A percentile compares a stretch with the other conserved stretches of the same genome.
These are phyloP conservation scores for Coremacera marginata DNA, from an alignment of 2,888 invertebrate species.

Conservation along the genomic window DNA sequence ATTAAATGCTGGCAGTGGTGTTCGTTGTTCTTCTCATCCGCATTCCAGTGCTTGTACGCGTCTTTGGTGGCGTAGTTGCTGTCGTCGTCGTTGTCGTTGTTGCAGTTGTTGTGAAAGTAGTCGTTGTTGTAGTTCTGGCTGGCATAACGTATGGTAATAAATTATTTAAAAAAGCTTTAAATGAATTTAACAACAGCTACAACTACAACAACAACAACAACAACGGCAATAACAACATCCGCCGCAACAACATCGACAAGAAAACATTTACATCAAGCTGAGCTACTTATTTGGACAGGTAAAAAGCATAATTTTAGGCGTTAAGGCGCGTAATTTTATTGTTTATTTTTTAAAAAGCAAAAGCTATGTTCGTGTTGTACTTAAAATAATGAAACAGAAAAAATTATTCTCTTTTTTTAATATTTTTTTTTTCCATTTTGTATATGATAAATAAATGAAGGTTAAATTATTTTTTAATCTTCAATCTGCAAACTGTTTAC, in stretches of 20 bases:
- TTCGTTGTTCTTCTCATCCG: conserved; percentile 33
- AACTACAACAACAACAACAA: conserved; percentile 17
- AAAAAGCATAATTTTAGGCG: not conserved
- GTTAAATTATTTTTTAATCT: no score
- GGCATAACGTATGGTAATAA: conserved; percentile 16
- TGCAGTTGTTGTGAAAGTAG: conserved; percentile 1
- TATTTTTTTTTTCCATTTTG: no score
- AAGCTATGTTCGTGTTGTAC: not conserved
- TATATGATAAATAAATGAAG: no score
- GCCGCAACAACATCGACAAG: not conserved
- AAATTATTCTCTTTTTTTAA: no score
- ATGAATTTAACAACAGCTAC: conserved; percentile 39
- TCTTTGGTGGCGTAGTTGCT: not conserved
- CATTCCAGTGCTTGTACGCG: conserved; percentile 10
- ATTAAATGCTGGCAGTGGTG: conserved; percentile 30
- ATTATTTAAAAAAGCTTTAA: conserved; percentile 36
- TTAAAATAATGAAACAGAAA: not conserved
- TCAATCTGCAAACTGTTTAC: no score
- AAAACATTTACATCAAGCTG: not conserved
- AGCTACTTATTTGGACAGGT: conserved; percentile 10
- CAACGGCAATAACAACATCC: conserved; percentile 6
- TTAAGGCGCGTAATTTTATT: not conserved
- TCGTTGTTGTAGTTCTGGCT: not conserved
- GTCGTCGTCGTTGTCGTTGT: conserved; percentile 12
- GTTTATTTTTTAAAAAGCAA: no score